A percentile compares a stretch with the other conserved stretches of the same genome.
phyloP scores from a whole-genome alignment of 2,888 invertebrate species.

The Drosophila neutralis region DNA sequence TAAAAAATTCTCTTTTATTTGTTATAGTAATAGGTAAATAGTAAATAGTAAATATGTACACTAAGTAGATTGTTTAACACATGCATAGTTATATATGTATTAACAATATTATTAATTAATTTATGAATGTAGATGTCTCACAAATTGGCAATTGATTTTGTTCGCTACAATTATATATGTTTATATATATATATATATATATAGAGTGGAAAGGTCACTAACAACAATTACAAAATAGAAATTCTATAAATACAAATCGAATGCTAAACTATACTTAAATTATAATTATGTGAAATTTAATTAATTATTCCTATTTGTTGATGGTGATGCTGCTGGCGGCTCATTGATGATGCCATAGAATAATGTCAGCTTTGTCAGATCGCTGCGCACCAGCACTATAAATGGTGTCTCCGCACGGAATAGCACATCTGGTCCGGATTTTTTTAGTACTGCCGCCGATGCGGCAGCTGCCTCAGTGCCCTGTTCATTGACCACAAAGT shows the following conservation, averaged over 20 bases:
- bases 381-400: constrained; percentile 88
- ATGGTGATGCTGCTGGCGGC: constrained; percentile 82
- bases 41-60: constrained; percentile 28
- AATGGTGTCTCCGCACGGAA: constrained; percentile 88
- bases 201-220: neutral
- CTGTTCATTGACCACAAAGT: constrained; percentile 87
- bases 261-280: constrained; percentile 23
- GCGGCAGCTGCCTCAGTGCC: constrained; percentile 89
- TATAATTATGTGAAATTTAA: constrained; percentile 15
- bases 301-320: constrained; percentile 12
- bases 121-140: neutral
- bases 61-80: constrained; percentile 12
- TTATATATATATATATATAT: neutral
- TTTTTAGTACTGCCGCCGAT: constrained; percentile 86
- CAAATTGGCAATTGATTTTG: neutral
- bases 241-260: constrained; percentile 25
- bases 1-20: neutral
- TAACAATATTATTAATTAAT: constrained; percentile 25
- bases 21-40: constrained; percentile 11
- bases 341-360: constrained; percentile 89
- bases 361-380: constrained; percentile 87
- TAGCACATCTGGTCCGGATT: constrained; percentile 86
- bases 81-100: constrained; percentile 19
- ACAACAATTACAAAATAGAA: constrained; percentile 13
- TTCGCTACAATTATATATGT: neutral